These are phyloP conservation scores for Helicoverpa zea DNA, from an alignment of 1,140 invertebrate genomes.

Conservation along the genomic window DNA sequence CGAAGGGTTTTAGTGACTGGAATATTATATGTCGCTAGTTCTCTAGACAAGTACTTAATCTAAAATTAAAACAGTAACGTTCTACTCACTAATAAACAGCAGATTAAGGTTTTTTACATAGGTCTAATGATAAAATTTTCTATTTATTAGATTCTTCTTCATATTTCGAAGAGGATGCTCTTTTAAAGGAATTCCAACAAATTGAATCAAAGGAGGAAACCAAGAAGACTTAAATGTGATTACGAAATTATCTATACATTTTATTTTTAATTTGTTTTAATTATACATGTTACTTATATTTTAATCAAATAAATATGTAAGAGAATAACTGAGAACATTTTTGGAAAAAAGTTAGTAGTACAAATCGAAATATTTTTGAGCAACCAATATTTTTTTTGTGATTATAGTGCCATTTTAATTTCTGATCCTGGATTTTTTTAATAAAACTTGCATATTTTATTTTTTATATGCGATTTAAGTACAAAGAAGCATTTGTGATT, in stretches of 20 bases:
- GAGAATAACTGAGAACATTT: not conserved
- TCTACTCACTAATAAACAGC: no score
- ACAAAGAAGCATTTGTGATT: slow-evolving; percentile 1
- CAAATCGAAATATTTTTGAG: not conserved
- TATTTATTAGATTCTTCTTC: slow-evolving; percentile 73
- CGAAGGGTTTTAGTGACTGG: no score
- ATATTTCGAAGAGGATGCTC: slow-evolving; percentile 73
- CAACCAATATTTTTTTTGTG: not conserved
- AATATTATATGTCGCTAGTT: no score
- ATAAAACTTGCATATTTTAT: not conserved
- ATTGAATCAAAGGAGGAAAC: slow-evolving; percentile 70
- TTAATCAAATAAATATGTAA: not conserved
- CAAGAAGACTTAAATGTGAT: slow-evolving; percentile 56
- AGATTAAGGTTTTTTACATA: no score
- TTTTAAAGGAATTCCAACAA: slow-evolving; percentile 72
- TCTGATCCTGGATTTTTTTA: not conserved
- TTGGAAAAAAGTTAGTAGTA: not conserved
- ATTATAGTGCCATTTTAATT: not conserved
- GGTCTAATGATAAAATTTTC: not conserved
- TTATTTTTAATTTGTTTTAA: not conserved
- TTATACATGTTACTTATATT: not conserved
- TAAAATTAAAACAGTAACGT: no score
- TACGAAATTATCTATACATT: not conserved
- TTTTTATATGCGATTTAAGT: not conserved
- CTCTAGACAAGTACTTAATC: no score